Percentiles rank a stretch among this genome's conserved stretches.
These are phyloP conservation scores for Smithornis capensis DNA, from an alignment of 2,113 vertebrate species.

Conservation along the genomic window DNA sequence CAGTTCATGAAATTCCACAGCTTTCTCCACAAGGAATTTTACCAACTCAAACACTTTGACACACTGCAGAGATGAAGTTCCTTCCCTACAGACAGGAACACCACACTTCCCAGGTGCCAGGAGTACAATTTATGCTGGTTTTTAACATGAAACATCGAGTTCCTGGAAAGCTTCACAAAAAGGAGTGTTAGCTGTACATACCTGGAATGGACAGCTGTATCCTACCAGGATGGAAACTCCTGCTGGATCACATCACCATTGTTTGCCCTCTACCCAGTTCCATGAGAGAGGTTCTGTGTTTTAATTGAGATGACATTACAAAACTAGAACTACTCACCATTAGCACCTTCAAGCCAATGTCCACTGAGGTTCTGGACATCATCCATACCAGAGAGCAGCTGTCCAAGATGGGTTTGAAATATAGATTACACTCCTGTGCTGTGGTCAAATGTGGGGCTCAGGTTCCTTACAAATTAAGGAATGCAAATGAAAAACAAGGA, in stretches of 20 bases:
- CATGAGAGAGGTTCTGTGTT: background rate
- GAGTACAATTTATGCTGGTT: background rate
- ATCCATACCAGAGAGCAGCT: background rate
- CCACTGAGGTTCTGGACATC: background rate
- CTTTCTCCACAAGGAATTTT: background rate
- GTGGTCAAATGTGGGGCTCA: background rate
- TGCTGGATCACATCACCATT: background rate
- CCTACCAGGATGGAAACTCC: background rate
- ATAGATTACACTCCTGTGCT: background rate
- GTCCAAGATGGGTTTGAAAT: background rate
- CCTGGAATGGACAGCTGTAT: background rate
- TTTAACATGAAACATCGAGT: background rate
- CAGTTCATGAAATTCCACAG: background rate
- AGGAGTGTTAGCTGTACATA: background rate
- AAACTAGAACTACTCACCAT: background rate
- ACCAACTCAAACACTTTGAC: background rate
- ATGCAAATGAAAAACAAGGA: background rate
- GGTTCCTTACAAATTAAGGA: background rate
- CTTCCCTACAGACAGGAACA: background rate
- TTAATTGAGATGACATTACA: background rate
- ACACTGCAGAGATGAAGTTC: background rate
- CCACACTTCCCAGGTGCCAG: background rate
- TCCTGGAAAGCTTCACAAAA: background rate
- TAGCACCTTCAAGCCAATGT: background rate
- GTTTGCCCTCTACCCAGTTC: background rate